These are phyloP conservation scores for Gari tellinella DNA, from an alignment of 2,888 invertebrate species.

Conservation along the genomic window DNA sequence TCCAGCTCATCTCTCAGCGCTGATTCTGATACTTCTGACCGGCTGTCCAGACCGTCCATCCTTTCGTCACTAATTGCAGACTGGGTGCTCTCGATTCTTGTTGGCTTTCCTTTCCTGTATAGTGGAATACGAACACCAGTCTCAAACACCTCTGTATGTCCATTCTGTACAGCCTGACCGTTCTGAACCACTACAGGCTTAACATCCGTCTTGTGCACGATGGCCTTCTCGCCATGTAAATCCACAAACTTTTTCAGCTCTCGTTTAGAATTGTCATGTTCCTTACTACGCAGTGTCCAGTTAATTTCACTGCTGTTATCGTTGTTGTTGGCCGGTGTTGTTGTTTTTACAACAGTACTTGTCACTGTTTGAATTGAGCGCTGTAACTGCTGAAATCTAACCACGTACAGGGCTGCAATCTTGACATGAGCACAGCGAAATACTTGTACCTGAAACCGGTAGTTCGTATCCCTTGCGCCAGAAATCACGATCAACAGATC, in stretches of 20 bases:
- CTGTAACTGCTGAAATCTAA: constrained; percentile 51
- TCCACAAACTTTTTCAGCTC: constrained; percentile 61
- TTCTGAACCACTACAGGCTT: constrained; percentile 7
- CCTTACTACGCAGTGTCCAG: constrained; percentile 73
- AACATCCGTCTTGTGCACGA: constrained; percentile 15
- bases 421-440: constrained; percentile 62
- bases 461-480: constrained; percentile 29
- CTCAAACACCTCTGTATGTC: constrained; percentile 42
- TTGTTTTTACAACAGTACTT: constrained; percentile 29
- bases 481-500: constrained; percentile 63
- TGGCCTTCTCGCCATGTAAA: constrained; percentile 44
- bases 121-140: constrained; percentile 50
- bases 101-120: constrained; percentile 46
- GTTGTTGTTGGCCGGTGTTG: constrained; percentile 52
- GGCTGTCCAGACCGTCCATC: constrained; percentile 43
- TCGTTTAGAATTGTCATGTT: constrained; percentile 52
- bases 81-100: constrained; percentile 20
- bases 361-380: constrained; percentile 21
- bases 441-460: constrained; percentile 66
- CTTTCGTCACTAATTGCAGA: not conserved
- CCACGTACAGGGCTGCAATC: constrained; percentile 65
- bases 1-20: constrained; percentile 66
- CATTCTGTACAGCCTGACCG: constrained; percentile 21
- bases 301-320: constrained; percentile 68
- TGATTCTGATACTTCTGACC: constrained; percentile 59